Conservation (phyloP, 2,888 invertebrate genomes). For the Drosophila anomalipes region DNA sequence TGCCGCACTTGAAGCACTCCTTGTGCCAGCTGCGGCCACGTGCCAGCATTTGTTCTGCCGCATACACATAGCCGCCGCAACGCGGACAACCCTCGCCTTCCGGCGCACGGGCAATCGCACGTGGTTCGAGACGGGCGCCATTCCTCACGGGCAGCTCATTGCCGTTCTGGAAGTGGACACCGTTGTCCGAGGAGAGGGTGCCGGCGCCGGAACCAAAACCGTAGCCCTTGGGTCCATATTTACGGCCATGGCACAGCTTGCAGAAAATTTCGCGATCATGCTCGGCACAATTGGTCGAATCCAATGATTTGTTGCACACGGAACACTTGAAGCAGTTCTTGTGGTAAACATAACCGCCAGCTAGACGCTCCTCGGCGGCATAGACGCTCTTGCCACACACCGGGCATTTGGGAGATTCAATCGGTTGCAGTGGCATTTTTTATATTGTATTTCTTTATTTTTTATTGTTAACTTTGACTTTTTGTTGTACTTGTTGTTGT, state of each 20-base stretch:
- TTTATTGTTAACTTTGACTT: not conserved
- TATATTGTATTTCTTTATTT: slow-evolving; percentile 8
- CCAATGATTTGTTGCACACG: slow-evolving; percentile 77
- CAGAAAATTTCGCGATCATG: slow-evolving; percentile 74
- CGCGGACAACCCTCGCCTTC: slow-evolving; percentile 96
- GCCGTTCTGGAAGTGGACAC: slow-evolving; percentile 74
- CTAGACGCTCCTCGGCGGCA: slow-evolving; percentile 72
- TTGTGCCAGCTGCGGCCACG: slow-evolving; percentile 89
- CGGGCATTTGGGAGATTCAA: slow-evolving; percentile 75
- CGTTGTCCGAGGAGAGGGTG: slow-evolving; percentile 76
- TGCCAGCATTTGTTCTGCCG: slow-evolving; percentile 96
- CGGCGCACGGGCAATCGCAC: slow-evolving; percentile 92
- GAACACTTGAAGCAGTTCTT: slow-evolving; percentile 79
- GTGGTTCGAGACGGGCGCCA: slow-evolving; percentile 89
- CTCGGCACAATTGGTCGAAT: slow-evolving; percentile 74
- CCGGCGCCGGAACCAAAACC: slow-evolving; percentile 74
- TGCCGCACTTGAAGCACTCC: slow-evolving; percentile 97
- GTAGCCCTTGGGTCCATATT: slow-evolving; percentile 72
- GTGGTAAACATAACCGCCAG: slow-evolving; percentile 76
- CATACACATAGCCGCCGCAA: slow-evolving; percentile 97
- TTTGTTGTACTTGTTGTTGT: not conserved
- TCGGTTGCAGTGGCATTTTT: slow-evolving; percentile 68
- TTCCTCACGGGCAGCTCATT: slow-evolving; percentile 85
- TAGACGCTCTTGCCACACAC: slow-evolving; percentile 74
- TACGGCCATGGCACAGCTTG: slow-evolving; percentile 72